These are phyloP conservation scores for Hassar affinis DNA, from an alignment of 2,113 vertebrate genomes.

Conservation along the genomic window DNA sequence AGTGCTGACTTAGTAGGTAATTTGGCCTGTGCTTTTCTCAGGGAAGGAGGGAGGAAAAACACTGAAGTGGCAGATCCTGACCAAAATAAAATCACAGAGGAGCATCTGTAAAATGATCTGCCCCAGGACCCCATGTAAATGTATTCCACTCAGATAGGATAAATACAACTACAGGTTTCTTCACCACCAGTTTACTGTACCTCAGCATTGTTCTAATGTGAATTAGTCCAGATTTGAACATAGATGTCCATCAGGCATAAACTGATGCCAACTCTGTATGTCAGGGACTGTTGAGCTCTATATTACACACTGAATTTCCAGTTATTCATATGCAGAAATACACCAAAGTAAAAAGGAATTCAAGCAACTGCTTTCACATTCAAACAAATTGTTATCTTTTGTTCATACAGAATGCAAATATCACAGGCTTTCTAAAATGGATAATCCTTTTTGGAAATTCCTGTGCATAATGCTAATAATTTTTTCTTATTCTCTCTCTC, in stretches of 20 bases:
- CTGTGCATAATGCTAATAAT: conserved; percentile 40
- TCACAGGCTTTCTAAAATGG: conserved; percentile 35
- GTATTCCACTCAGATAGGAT: too few relatives aligned
- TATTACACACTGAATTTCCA: conserved; percentile 33
- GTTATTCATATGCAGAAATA: conserved; percentile 36
- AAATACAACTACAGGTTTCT: neutral
- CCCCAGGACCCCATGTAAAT: too few relatives aligned
- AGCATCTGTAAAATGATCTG: too few relatives aligned
- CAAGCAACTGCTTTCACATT: conserved; percentile 35
- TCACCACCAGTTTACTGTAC: conserved; percentile 33
- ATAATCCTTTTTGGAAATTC: conserved; percentile 41
- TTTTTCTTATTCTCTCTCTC: neutral
- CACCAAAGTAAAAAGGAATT: conserved; percentile 41
- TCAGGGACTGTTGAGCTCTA: conserved; percentile 43
- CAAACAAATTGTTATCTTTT: conserved; percentile 40
- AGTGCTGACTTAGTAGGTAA: too few relatives aligned
- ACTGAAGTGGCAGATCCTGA: too few relatives aligned
- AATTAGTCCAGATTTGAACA: conserved; percentile 39
- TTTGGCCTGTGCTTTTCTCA: too few relatives aligned
- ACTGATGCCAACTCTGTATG: conserved; percentile 43
- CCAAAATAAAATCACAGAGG: too few relatives aligned
- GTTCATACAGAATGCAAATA: conserved; percentile 43
- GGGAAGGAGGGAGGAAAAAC: too few relatives aligned
- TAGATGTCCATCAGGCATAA: conserved; percentile 36
- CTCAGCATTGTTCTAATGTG: conserved; percentile 33